Evolutionary conservation across 2,113 vertebrate species (phyloP), one percentile per base, ranked within the genome.

Genomic region (Spea bombifrons): DNA sequence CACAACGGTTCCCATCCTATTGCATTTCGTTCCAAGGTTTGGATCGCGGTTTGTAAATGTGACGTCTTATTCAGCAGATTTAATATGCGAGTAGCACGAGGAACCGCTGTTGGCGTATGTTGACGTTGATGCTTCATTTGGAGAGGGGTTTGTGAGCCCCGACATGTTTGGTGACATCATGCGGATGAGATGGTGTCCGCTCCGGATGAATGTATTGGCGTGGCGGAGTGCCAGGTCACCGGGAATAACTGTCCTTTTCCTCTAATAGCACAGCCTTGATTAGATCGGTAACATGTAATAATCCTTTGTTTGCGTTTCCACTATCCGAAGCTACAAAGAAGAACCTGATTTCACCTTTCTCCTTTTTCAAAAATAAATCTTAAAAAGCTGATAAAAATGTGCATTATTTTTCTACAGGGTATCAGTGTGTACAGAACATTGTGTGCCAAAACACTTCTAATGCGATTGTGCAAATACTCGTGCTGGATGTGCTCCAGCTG

Each of bases 391-490:
- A 57, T 68, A 71, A 69, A 57, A 77, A 48, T 49, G 59, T 64
- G 45, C 15, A 43, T 17, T 63, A 46, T 65, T n/a, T 65, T 65
- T 65, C 16, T 13, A 17, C 30, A 10, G 30, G 48, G 49, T 45
- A 78, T 66, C 30, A 1, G 48, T 15, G 50, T 30, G 59, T 66
- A 5, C 59, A n/a, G 47, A 78, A 71, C 76, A 52, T 52, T 46
- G 13, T 76, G 75, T 76, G 75, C 75, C 52, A 71, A 71, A 16
- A 71, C 47, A 53, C 68, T 50, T 71, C 8, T 64, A 65, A 71
- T 78, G 47, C 68, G 71, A 72, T 78, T 78, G 76, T 79, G 76
- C 76, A 79, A 72, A 79, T 66, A 66, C 63, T 30, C 49, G 8
- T n/a, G 7, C 49, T 79, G 70, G 70, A 55, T 8, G 8, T 44